phyloP scores from a whole-genome alignment of 2,888 invertebrate genomes.

The Clunio marinus region DNA sequence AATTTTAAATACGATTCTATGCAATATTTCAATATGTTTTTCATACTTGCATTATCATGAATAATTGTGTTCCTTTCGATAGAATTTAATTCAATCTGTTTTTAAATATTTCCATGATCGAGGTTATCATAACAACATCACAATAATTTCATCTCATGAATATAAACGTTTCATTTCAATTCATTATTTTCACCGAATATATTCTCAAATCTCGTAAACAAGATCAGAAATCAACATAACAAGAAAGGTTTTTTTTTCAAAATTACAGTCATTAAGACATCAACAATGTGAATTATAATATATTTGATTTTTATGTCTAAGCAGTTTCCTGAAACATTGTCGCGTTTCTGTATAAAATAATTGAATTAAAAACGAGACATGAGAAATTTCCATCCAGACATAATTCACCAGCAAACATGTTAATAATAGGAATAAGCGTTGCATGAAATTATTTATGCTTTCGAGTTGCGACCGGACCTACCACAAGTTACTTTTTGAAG shows the following conservation, averaged over 20 bases:
- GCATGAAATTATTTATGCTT: neutral
- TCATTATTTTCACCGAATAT: too few relatives aligned
- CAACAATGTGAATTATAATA: neutral
- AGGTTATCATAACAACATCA: too few relatives aligned
- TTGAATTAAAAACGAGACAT: neutral
- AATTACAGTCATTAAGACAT: neutral
- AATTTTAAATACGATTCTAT: too few relatives aligned
- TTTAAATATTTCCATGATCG: too few relatives aligned
- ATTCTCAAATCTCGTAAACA: too few relatives aligned
- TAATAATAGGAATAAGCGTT: neutral
- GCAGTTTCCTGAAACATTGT: slow-evolving; percentile 4
- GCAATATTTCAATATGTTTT: too few relatives aligned
- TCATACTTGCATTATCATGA: too few relatives aligned
- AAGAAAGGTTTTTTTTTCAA: too few relatives aligned
- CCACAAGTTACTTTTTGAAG: neutral
- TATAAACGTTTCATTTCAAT: too few relatives aligned
- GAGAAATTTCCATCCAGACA: neutral
- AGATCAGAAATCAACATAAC: neutral
- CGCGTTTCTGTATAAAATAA: neutral
- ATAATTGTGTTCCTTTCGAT: too few relatives aligned
- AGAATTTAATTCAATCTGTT: too few relatives aligned
- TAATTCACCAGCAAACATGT: neutral
- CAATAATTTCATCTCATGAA: too few relatives aligned
- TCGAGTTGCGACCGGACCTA: slow-evolving; percentile 3
- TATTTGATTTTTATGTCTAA: neutral